Evolutionary conservation across 1,140 invertebrate genomes (phyloP).

Genomic region (Sminthurinus signatus): DNA sequence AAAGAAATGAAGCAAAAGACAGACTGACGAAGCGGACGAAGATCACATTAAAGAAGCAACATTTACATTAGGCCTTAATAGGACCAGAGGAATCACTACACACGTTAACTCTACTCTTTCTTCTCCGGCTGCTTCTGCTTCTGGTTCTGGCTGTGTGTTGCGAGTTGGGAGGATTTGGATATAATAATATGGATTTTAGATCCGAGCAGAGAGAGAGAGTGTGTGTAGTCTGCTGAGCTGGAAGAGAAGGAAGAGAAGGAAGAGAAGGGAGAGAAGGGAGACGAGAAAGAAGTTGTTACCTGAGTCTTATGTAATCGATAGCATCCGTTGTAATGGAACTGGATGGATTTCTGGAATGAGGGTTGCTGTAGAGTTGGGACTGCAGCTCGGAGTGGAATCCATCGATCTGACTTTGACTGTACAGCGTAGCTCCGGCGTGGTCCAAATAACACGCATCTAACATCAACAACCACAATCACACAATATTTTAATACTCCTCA

Average conservation of each 20-base stretch:
- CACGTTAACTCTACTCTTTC: not conserved
- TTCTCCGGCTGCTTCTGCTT: not conserved
- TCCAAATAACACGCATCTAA: constrained; percentile 76
- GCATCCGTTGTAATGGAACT: constrained; percentile 69
- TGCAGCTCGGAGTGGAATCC: constrained; percentile 59
- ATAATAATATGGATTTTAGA: not conserved
- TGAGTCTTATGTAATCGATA: constrained; percentile 70
- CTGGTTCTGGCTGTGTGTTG: not conserved
- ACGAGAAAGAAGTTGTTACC: constrained; percentile 49
- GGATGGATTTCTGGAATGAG: constrained; percentile 64
- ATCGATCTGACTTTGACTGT: constrained; percentile 66
- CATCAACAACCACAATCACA: constrained; percentile 8
- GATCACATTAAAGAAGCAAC: constrained; percentile 10
- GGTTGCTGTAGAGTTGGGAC: constrained; percentile 73
- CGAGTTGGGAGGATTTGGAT: not conserved
- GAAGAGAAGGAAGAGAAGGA: not conserved
- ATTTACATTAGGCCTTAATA: constrained; percentile 3
- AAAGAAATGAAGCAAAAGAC: not conserved
- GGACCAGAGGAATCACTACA: not conserved
- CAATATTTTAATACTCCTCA: not conserved
- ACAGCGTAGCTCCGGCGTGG: constrained; percentile 80
- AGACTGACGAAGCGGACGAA: not conserved
- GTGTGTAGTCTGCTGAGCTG: not conserved
- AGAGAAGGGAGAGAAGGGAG: not conserved
- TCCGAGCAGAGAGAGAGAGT: not conserved